These are phyloP conservation scores for Eupithecia vulgata DNA, from an alignment of 2,888 invertebrate species.

Conservation along the genomic window DNA sequence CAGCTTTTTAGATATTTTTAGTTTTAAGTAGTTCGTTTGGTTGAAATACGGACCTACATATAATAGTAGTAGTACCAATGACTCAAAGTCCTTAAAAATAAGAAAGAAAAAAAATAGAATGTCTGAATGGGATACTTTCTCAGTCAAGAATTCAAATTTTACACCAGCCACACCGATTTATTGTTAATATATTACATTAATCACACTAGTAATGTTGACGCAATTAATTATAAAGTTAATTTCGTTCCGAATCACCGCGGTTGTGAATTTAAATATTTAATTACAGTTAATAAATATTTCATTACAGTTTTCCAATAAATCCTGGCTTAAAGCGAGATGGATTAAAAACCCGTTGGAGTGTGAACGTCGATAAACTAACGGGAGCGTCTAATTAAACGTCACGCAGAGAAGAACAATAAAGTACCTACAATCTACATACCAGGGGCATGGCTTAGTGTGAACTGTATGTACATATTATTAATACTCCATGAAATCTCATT, in stretches of 20 bases:
- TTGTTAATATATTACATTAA: not conserved
- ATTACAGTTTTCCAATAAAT: slow-evolving; percentile 36
- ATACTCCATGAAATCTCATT: too few species aligned
- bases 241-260: not conserved
- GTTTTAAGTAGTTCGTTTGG: too few species aligned
- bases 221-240: slow-evolving; percentile 19
- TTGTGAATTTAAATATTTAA: slow-evolving; percentile 19
- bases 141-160: not conserved
- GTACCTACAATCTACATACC: not conserved
- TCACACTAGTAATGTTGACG: not conserved
- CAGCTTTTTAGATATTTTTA: too few species aligned
- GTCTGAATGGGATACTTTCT: not conserved
- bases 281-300: slow-evolving; percentile 21
- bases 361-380: slow-evolving; percentile 35
- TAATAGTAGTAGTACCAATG: too few species aligned
- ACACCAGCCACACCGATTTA: not conserved
- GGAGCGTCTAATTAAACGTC: slow-evolving; percentile 39
- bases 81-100: too few species aligned
- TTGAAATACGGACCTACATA: too few species aligned
- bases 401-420: not conserved
- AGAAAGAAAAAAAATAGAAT: not conserved
- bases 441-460: not conserved
- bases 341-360: slow-evolving; percentile 37
- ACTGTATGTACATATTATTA: not conserved
- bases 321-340: slow-evolving; percentile 12